phyloP scores from a whole-genome alignment of 2,888 invertebrate genomes.

The Lapara coniferarum region DNA sequence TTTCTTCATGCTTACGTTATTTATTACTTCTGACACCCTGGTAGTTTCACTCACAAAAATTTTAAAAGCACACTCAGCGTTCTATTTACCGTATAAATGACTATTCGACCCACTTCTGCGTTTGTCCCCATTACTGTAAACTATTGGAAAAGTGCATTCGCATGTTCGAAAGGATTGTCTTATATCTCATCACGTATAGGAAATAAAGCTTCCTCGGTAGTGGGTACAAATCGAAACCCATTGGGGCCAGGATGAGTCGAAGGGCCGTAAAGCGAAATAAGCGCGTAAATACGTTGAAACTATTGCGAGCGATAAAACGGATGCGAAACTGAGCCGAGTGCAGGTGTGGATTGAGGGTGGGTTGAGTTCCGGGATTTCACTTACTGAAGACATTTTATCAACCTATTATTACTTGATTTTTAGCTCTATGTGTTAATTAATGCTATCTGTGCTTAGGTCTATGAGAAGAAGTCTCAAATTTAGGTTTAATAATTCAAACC shows the following conservation, averaged over 20 bases:
- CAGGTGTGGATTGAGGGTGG: background rate
- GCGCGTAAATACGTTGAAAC: conserved; percentile 12
- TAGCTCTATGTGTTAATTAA: too few relatives aligned
- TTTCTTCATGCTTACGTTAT: too few relatives aligned
- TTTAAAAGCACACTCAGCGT: too few relatives aligned
- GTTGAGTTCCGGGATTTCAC: background rate
- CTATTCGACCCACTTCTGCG: too few relatives aligned
- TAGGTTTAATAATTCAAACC: too few relatives aligned
- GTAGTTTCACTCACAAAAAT: too few relatives aligned
- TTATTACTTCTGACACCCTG: too few relatives aligned
- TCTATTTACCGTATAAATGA: too few relatives aligned
- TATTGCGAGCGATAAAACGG: conserved; percentile 6
- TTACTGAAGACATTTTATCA: too few relatives aligned
- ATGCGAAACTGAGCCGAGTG: background rate
- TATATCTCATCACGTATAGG: background rate
- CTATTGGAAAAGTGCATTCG: background rate
- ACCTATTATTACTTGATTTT: too few relatives aligned
- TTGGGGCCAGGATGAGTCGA: background rate
- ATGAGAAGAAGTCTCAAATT: too few relatives aligned
- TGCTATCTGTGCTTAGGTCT: too few relatives aligned
- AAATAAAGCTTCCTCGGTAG: conserved; percentile 8
- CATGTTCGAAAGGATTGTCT: background rate
- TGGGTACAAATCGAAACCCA: conserved; percentile 9
- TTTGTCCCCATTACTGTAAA: background rate
- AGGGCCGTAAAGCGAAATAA: conserved; percentile 5